Evolutionary conservation across 2,797 vertebrate species (phyloP).

Genomic region (Tauraco hartlaubi): DNA sequence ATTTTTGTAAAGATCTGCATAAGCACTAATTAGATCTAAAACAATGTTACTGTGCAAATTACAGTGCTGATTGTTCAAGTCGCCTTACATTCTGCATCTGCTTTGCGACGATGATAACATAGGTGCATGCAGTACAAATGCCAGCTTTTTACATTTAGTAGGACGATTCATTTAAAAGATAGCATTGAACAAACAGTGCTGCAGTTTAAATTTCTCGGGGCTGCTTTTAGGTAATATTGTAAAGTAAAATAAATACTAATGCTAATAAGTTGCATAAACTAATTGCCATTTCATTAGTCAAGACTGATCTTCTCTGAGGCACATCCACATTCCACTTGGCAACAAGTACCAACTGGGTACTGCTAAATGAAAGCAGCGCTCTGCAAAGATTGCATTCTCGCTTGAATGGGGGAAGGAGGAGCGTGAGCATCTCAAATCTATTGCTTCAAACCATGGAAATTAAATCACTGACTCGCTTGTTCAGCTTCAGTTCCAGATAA

Average conservation of each 20-base stretch:
- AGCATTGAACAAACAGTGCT: conserved; percentile 70
- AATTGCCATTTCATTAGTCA: conserved; percentile 66
- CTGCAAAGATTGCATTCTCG: conserved; percentile 53
- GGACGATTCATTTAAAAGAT: conserved; percentile 76
- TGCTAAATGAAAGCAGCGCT: conserved; percentile 63
- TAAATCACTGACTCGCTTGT: background rate
- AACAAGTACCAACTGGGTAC: conserved; percentile 63
- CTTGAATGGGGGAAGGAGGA: conserved; percentile 16
- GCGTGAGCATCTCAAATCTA: background rate
- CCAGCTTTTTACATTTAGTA: conserved; percentile 71
- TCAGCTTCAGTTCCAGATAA: background rate
- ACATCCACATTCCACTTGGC: conserved; percentile 74
- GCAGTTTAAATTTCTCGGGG: conserved; percentile 51
- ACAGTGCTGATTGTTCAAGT: conserved; percentile 81
- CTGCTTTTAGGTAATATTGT: conserved; percentile 53
- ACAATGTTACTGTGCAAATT: conserved; percentile 86
- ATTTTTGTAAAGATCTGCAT: conserved; percentile 85
- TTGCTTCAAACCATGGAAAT: conserved; percentile 14
- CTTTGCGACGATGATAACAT: conserved; percentile 79
- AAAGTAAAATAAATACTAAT: conserved; percentile 61
- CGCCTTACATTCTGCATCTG: conserved; percentile 81
- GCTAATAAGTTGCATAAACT: conserved; percentile 62
- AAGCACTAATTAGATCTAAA: conserved; percentile 86
- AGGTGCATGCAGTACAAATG: conserved; percentile 79
- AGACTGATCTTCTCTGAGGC: conserved; percentile 71